These are phyloP conservation scores for Palythoa grandiflora DNA, from an alignment of 92 coral and sea anemone species.

Conservation along the genomic window DNA sequence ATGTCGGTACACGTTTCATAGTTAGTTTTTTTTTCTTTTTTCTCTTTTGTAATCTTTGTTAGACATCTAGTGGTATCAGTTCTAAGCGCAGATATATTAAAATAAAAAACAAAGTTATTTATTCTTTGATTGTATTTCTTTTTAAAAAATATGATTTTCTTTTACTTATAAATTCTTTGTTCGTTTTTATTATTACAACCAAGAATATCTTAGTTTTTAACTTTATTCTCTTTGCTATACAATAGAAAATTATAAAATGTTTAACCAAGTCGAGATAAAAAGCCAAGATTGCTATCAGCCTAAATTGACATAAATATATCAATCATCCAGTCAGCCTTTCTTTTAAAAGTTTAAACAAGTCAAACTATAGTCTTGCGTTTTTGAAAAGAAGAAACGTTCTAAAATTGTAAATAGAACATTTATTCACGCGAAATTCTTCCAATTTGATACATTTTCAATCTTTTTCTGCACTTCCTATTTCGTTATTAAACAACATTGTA, in stretches of 20 bases:
- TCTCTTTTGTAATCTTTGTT: slow-evolving; percentile 10
- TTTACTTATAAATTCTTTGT: not conserved
- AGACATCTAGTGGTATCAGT: slow-evolving; percentile 2
- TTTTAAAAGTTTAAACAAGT: slow-evolving; percentile 19
- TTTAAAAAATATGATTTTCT: not conserved
- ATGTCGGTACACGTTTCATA: not conserved
- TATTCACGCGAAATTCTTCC: not conserved
- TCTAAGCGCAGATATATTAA: slow-evolving; percentile 8
- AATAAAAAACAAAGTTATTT: slow-evolving; percentile 39
- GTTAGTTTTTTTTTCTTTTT: not conserved
- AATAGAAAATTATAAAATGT: slow-evolving; percentile 3
- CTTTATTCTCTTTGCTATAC: not conserved
- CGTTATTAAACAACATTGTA: not conserved
- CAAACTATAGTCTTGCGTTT: slow-evolving; percentile 2
- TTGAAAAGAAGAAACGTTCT: not conserved
- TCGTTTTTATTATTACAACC: not conserved
- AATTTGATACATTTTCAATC: not conserved
- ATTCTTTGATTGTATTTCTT: not conserved
- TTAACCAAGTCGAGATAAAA: not conserved
- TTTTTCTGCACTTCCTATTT: not conserved
- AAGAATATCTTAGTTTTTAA: not conserved
- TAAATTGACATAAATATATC: not conserved
- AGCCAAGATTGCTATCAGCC: slow-evolving; percentile 3
- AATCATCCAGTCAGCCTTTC: slow-evolving; percentile 27
- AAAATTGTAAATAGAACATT: not conserved